Evolutionary conservation across 2,797 vertebrate species (phyloP).

Genomic region (Pipistrellus kuhlii): DNA sequence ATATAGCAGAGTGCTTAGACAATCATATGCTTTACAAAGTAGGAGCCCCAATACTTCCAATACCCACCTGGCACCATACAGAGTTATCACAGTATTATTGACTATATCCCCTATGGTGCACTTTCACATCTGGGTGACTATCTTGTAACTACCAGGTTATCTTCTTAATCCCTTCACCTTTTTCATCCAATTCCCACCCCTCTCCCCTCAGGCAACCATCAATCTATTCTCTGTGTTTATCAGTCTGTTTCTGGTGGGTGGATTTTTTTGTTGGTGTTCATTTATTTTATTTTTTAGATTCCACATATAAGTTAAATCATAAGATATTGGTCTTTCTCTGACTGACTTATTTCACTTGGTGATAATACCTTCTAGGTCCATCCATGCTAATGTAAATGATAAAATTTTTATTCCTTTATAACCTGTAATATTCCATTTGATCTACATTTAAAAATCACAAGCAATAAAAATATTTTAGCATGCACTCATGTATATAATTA

Average conservation of each 20-base stretch:
- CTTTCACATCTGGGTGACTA: not conserved
- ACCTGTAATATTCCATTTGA: not conserved
- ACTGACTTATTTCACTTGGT: not conserved
- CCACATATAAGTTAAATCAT: not conserved
- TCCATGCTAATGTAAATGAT: not conserved
- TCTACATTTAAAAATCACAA: not conserved
- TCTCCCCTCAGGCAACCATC: not conserved
- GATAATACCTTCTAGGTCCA: not conserved
- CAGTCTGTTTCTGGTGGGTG: not conserved
- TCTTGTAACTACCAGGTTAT: not conserved
- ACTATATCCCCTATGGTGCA: not conserved
- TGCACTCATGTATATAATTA: not conserved
- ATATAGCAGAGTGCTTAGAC: too few relatives aligned
- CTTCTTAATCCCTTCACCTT: not conserved
- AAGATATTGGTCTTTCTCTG: not conserved
- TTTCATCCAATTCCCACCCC: not conserved
- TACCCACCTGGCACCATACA: not conserved
- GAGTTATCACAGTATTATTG: not conserved
- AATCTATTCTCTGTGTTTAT: not conserved
- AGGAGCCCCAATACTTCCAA: not conserved
- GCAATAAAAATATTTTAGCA: slow-evolving; percentile 34
- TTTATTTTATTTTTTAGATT: not conserved
- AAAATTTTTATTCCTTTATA: not conserved
- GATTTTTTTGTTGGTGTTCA: not conserved
- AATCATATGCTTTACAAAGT: too few relatives aligned